Evolutionary conservation across 2,888 invertebrate genomes (phyloP).

Genomic region (Aplocera efformata): DNA sequence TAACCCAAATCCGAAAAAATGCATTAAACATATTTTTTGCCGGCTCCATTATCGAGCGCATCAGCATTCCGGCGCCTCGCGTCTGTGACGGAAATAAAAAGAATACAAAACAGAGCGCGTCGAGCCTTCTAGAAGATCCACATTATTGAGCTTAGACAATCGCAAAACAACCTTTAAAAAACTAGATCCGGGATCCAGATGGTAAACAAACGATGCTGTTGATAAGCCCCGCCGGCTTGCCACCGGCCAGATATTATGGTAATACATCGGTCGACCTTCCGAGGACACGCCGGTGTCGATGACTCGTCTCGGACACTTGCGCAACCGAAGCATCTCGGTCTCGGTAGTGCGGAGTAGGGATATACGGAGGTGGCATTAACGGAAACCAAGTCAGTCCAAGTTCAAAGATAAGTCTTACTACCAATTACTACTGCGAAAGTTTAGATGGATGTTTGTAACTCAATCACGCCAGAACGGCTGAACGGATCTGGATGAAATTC

Average conservation of each 20-base stretch:
- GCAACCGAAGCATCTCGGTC: slow-evolving; percentile 36
- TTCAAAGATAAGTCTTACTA: too few species aligned
- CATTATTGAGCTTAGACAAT: slow-evolving; percentile 9
- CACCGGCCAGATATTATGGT: slow-evolving; percentile 32
- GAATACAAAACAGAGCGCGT: slow-evolving; percentile 4
- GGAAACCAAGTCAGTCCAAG: too few species aligned
- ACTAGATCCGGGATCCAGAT: slow-evolving; percentile 46
- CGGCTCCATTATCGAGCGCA: slow-evolving; percentile 10
- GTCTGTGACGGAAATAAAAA: slow-evolving; percentile 7
- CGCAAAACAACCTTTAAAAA: slow-evolving; percentile 34
- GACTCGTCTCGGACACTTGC: slow-evolving; percentile 49
- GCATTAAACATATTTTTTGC: slow-evolving; percentile 9
- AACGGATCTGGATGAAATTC: too few species aligned
- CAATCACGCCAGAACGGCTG: too few species aligned
- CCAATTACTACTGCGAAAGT: too few species aligned
- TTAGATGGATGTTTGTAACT: too few species aligned
- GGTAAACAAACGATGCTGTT: slow-evolving; percentile 40
- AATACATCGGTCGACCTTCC: slow-evolving; percentile 51
- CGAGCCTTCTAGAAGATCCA: slow-evolving; percentile 13
- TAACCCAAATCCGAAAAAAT: slow-evolving; percentile 18
- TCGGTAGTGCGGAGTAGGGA: neutral
- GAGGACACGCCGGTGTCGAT: slow-evolving; percentile 59
- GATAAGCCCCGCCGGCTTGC: slow-evolving; percentile 34
- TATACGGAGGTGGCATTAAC: too few species aligned
- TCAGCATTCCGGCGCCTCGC: slow-evolving; percentile 8